These are phyloP conservation scores for Andrena bucephala DNA, from an alignment of 2,888 invertebrate species.

Conservation along the genomic window DNA sequence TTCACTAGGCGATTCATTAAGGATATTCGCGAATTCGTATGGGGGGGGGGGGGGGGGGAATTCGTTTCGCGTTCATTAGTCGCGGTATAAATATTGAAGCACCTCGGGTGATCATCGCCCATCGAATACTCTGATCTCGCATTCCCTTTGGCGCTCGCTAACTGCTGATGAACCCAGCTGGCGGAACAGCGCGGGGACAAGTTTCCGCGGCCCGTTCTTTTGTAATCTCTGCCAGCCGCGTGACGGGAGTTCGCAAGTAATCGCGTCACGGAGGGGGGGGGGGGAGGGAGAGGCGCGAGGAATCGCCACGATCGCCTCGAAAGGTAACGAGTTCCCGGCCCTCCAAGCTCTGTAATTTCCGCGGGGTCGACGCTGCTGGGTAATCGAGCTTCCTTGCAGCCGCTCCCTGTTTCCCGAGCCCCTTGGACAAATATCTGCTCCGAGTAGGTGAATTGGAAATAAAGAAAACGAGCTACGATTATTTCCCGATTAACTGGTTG, in stretches of 20 bases:
- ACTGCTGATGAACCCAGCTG: neutral
- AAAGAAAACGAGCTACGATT: neutral
- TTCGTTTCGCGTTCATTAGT: conserved; percentile 8
- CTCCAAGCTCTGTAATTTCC: conserved; percentile 13
- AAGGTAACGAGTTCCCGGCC: conserved; percentile 37
- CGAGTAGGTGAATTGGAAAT: neutral
- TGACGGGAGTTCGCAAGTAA: conserved; percentile 6
- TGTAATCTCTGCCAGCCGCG: conserved; percentile 22
- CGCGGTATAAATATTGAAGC: conserved; percentile 25
- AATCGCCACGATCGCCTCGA: conserved; percentile 10
- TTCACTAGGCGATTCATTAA: neutral
- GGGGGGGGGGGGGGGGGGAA: neutral
- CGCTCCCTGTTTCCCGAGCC: conserved; percentile 9
- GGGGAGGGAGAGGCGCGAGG: neutral
- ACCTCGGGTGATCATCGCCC: neutral
- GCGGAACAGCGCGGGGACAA: neutral
- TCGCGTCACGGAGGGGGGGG: neutral
- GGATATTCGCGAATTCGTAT: neutral
- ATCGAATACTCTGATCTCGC: conserved; percentile 15
- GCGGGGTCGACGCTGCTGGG: neutral
- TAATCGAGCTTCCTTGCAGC: conserved; percentile 2
- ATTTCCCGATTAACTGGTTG: conserved; percentile 17
- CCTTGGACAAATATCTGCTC: conserved; percentile 9
- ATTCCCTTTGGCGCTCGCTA: conserved; percentile 7
- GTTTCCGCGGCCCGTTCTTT: neutral